Evolutionary conservation across 2,797 vertebrate genomes (phyloP).

Genomic region (Pterois miles): DNA sequence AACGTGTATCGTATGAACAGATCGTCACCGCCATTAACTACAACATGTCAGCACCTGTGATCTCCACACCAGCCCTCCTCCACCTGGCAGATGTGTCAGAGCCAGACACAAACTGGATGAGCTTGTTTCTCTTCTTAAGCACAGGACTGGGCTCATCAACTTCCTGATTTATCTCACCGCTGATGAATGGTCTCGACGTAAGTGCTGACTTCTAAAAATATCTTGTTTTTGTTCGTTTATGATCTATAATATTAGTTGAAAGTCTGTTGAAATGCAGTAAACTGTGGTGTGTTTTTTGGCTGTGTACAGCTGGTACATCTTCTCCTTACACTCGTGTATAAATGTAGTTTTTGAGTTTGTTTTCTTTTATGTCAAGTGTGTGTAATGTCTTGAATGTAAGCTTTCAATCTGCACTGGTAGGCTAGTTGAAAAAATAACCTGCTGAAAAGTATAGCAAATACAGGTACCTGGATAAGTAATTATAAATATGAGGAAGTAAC

Average conservation of each 20-base stretch:
- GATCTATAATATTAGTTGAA: too few species aligned
- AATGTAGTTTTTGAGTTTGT: background rate
- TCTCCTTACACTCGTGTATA: background rate
- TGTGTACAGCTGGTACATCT: background rate
- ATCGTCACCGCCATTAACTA: background rate
- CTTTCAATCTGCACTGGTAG: background rate
- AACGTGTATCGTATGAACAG: background rate
- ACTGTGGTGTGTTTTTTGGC: background rate
- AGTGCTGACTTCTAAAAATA: background rate
- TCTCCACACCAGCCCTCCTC: background rate
- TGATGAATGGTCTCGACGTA: background rate
- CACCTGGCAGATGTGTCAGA: background rate
- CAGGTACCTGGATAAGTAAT: background rate
- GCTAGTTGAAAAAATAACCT: background rate
- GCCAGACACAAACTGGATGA: background rate
- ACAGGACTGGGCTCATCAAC: background rate
- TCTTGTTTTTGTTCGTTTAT: background rate
- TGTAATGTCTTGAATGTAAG: background rate
- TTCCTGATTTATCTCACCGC: background rate
- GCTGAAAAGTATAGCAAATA: background rate
- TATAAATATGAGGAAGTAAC: constrained; percentile 3
- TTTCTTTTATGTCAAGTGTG: background rate
- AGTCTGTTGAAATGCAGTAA: background rate
- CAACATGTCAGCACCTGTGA: background rate
- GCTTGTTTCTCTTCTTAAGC: background rate